Conservation (phyloP, 2,797 vertebrate genomes). For the Zalophus californianus region DNA sequence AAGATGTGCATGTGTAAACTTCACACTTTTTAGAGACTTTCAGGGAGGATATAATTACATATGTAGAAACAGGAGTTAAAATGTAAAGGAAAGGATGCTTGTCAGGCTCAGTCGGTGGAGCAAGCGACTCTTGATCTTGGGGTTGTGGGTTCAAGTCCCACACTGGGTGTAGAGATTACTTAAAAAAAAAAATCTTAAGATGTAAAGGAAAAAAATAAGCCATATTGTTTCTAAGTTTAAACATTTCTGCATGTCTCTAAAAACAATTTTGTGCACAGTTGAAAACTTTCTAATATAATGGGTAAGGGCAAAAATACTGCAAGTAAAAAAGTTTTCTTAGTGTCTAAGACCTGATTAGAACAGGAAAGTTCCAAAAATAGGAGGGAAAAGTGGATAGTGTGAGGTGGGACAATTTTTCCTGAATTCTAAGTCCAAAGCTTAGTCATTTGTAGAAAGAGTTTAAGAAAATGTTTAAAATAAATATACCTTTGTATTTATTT, state of each 20-base stretch:
- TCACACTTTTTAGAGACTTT: not conserved
- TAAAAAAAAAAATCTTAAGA: not conserved
- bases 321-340: constrained; percentile 29
- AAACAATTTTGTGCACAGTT: not conserved
- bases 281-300: constrained; percentile 13
- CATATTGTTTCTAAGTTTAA: constrained; percentile 26
- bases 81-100: not conserved
- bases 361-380: constrained; percentile 11
- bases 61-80: constrained; percentile 16
- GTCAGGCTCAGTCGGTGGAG: not conserved
- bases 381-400: not conserved
- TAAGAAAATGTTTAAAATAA: constrained; percentile 56
- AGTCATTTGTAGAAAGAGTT: not conserved
- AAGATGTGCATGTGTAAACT: not conserved
- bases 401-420: constrained; percentile 31
- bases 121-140: not conserved
- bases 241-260: constrained; percentile 24
- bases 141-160: not conserved
- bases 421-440: constrained; percentile 4
- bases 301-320: not conserved
- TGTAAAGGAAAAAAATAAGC: constrained; percentile 33
- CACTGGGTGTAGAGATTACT: not conserved
- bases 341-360: not conserved
- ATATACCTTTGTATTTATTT: not conserved
- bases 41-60: not conserved